A percentile compares a stretch with the other conserved stretches of the same genome.
Evolutionary conservation across 2,888 invertebrate genomes (phyloP).

Genomic region (Ryuthela nishihirai): DNA sequence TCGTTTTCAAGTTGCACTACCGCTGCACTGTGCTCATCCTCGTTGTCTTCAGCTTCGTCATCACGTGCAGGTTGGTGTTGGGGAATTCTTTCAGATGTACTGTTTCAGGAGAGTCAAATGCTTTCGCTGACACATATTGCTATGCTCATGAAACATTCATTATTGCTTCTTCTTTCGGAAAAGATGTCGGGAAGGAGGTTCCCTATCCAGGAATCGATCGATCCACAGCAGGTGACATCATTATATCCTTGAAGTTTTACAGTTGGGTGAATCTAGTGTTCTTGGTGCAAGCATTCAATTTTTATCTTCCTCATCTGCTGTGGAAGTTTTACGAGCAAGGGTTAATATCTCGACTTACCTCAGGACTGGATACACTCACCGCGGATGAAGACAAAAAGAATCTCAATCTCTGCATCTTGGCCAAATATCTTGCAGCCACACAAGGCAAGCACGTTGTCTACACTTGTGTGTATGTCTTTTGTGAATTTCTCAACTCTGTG

Average conservation of each 20-base stretch:
- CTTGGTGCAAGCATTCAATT: constrained; percentile 17
- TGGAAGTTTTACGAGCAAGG: constrained; percentile 27
- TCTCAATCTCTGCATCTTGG: constrained; percentile 12
- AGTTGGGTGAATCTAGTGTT: constrained; percentile 24
- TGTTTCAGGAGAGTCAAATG: not conserved
- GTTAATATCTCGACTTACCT: constrained; percentile 1
- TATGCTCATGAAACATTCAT: too few species aligned
- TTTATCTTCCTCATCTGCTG: constrained; percentile 15
- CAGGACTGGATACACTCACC: constrained; percentile 1
- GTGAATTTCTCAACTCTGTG: constrained; percentile 11
- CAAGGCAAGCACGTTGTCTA: constrained; percentile 22
- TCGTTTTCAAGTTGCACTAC: constrained; percentile 17
- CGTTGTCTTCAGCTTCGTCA: constrained; percentile 10
- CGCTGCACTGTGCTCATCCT: constrained; percentile 19
- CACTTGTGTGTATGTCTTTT: constrained; percentile 8
- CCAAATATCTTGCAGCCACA: constrained; percentile 16
- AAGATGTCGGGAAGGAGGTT: too few species aligned
- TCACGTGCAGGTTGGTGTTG: constrained; percentile 13
- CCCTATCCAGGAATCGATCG: too few species aligned
- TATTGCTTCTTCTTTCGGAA: too few species aligned
- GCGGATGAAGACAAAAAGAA: constrained; percentile 9
- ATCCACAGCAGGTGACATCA: too few species aligned
- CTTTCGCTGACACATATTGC: too few species aligned
- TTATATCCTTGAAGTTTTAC: constrained; percentile 6
- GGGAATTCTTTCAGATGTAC: constrained; percentile 16